Conservation (phyloP, 2,888 invertebrate genomes). For the Mesodorylaimus sp. region DNA sequence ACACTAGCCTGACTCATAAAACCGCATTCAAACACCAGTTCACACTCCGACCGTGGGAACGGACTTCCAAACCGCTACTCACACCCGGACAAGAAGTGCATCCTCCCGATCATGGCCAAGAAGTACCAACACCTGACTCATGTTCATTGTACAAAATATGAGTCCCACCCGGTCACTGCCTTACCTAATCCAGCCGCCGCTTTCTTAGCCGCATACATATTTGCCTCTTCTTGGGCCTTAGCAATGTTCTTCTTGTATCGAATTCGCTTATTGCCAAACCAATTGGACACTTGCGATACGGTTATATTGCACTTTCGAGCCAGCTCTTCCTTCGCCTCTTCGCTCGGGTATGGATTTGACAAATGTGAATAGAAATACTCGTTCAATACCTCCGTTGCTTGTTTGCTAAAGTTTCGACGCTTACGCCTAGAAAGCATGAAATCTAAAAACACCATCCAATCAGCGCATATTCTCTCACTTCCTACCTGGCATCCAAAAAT, state of each 20-base stretch:
- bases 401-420: slow-evolving; percentile 96
- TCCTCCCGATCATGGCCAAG: too few species aligned
- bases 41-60: too few species aligned
- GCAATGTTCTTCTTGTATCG: slow-evolving; percentile 99
- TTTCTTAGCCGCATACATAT: slow-evolving; percentile 93
- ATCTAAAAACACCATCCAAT: background rate
- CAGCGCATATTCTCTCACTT: background rate
- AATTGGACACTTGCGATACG: slow-evolving; percentile 87
- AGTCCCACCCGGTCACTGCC: too few species aligned
- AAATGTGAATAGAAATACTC: slow-evolving; percentile 99
- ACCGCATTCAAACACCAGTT: too few species aligned
- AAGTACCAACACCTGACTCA: too few species aligned
- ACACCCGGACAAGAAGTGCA: too few species aligned
- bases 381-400: slow-evolving; percentile 95
- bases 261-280: slow-evolving; percentile 99
- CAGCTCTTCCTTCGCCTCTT: slow-evolving; percentile 97
- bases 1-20: too few species aligned
- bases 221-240: slow-evolving; percentile 97
- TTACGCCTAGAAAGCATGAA: slow-evolving; percentile 42
- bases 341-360: slow-evolving; percentile 97
- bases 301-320: slow-evolving; percentile 98
- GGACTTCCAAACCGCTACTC: too few species aligned
- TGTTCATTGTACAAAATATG: too few species aligned
- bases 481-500: slow-evolving; percentile 26
- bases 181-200: slow-evolving; percentile 37